A percentile compares a stretch with the other conserved stretches of the same genome.
Conservation (phyloP, 2,113 vertebrate species). For the Stegastes partitus region DNA sequence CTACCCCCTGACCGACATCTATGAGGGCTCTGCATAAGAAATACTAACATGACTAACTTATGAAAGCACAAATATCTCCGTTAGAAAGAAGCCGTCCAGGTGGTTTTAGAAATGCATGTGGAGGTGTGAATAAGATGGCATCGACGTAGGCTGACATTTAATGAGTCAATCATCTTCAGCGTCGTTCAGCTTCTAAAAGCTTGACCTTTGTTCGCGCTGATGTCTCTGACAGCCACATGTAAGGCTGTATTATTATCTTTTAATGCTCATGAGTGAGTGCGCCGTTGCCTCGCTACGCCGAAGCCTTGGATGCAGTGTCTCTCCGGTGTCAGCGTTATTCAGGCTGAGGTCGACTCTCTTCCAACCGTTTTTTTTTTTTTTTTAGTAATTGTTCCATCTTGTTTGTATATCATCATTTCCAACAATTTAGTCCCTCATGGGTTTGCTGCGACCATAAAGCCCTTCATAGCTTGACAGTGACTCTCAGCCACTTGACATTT, state of each 20-base stretch:
- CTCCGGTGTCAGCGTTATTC: slow-evolving; percentile 11
- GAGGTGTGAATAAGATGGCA: not conserved
- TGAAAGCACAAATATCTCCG: slow-evolving; percentile 4
- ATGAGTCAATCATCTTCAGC: slow-evolving; percentile 26
- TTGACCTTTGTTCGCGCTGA: slow-evolving; percentile 34
- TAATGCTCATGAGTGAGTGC: slow-evolving; percentile 9
- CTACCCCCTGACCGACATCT: not conserved
- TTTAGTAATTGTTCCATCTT: not conserved
- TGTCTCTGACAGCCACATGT: slow-evolving; percentile 20
- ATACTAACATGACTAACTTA: not conserved
- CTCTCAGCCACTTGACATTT: slow-evolving; percentile 18
- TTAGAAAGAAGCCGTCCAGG: slow-evolving; percentile 1
- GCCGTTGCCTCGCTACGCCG: not conserved
- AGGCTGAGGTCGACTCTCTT: not conserved
- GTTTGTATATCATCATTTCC: not conserved
- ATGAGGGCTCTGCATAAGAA: too few species aligned
- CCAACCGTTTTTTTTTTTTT: not conserved
- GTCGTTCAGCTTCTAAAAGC: slow-evolving; percentile 28
- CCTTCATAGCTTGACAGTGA: not conserved
- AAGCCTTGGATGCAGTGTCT: not conserved
- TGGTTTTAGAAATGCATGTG: not conserved
- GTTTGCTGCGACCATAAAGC: not conserved
- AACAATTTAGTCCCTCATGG: not conserved
- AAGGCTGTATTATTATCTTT: slow-evolving; percentile 43
- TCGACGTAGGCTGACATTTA: slow-evolving; percentile 38